Percentiles rank a stretch among this genome's conserved stretches.
phyloP scores from a whole-genome alignment of 2,888 invertebrate genomes.

The Antheraea yamamai region DNA sequence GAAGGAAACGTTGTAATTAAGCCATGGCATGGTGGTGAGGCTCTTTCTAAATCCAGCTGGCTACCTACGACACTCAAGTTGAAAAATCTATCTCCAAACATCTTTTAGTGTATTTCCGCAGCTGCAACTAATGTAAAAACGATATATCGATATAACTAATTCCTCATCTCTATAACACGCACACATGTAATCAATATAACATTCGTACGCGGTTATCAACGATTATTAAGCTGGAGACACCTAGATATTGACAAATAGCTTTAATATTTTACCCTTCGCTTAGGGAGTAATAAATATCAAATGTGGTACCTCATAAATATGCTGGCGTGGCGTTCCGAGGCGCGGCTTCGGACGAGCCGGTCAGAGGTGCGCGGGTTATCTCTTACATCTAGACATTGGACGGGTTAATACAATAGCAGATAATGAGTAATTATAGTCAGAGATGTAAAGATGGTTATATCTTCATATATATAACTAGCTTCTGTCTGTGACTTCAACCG shows the following conservation, averaged over 20 bases:
- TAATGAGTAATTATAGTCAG: background rate
- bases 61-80: no score
- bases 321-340: constrained; percentile 29
- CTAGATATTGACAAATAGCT: constrained; percentile 33
- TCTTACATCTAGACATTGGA: constrained; percentile 38
- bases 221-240: constrained; percentile 34
- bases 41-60: no score
- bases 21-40: no score
- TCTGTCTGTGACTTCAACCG: no score
- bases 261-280: constrained; percentile 36
- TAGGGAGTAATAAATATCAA: constrained; percentile 24
- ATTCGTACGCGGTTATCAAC: constrained; percentile 34
- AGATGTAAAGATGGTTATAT: no score
- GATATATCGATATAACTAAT: background rate
- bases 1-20: no score
- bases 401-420: constrained; percentile 28
- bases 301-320: constrained; percentile 15
- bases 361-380: constrained; percentile 55
- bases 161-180: background rate
- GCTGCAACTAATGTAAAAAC: no score
- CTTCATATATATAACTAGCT: no score
- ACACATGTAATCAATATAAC: background rate
- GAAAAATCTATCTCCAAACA: no score
- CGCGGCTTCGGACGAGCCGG: constrained; percentile 35
- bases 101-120: no score